phyloP scores from a whole-genome alignment of 1,140 invertebrate species.

The Spodoptera litura region DNA sequence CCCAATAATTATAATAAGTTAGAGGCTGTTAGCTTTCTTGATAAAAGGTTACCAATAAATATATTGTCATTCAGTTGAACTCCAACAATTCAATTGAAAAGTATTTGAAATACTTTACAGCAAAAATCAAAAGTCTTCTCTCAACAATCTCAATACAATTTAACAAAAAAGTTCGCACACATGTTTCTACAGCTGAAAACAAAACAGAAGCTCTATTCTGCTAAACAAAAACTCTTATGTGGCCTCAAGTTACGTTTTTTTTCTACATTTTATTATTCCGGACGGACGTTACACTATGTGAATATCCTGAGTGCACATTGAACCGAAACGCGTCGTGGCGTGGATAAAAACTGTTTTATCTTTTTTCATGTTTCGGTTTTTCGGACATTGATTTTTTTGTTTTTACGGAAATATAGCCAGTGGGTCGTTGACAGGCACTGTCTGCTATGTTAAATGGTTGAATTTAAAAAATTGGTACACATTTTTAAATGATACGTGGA shows the following conservation, averaged over 20 bases:
- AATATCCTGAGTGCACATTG: constrained; percentile 53
- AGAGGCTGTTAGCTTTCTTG: too few relatives aligned
- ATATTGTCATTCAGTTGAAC: too few relatives aligned
- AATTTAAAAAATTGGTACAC: not conserved
- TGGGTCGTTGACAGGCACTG: constrained; percentile 7
- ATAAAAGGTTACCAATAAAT: too few relatives aligned
- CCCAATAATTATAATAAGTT: too few relatives aligned
- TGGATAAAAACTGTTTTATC: constrained; percentile 41
- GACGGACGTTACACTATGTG: constrained; percentile 46
- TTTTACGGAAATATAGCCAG: constrained; percentile 18
- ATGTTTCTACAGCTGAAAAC: constrained; percentile 16
- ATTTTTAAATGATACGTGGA: too few relatives aligned
- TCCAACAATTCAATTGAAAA: too few relatives aligned
- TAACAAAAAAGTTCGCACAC: not conserved
- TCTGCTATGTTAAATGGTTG: not conserved
- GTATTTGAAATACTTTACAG: not conserved
- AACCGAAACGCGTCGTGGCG: constrained; percentile 22
- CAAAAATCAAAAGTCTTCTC: not conserved
- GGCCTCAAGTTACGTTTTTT: constrained; percentile 30
- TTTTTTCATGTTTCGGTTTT: constrained; percentile 20
- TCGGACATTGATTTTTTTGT: constrained; percentile 28
- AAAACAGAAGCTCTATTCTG: not conserved
- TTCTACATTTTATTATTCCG: constrained; percentile 54
- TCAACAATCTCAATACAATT: not conserved
- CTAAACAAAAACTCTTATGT: not conserved